phyloP scores from a whole-genome alignment of 2,113 vertebrate genomes.

The Nyctibius bracteatus region DNA sequence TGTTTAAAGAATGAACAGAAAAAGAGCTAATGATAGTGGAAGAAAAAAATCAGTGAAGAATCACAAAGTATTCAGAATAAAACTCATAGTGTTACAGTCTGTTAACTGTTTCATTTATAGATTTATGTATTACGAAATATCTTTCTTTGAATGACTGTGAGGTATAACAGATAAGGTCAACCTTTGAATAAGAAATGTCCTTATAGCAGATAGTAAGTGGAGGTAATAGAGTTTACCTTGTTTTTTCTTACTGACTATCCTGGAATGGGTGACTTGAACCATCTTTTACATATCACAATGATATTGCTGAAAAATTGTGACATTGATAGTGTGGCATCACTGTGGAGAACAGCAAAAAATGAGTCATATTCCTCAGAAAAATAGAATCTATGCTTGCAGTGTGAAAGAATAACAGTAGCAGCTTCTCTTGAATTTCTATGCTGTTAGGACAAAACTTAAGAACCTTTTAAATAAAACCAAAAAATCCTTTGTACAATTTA shows the following conservation, averaged over 20 bases:
- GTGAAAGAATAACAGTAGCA: background rate
- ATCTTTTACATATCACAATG: background rate
- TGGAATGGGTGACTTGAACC: background rate
- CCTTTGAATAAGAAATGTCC: background rate
- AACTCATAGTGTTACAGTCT: background rate
- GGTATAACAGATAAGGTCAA: background rate
- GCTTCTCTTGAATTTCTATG: conserved; percentile 9
- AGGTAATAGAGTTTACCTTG: background rate
- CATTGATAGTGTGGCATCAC: background rate
- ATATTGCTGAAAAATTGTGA: background rate
- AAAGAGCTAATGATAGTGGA: background rate
- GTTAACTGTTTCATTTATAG: background rate
- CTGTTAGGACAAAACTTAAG: background rate
- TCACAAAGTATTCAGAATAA: background rate
- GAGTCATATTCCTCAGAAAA: background rate
- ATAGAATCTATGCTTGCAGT: background rate
- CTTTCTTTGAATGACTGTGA: background rate
- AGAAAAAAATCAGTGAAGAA: background rate
- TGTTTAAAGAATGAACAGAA: background rate
- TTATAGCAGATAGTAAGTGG: background rate
- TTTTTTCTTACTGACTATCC: background rate
- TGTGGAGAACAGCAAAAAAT: background rate
- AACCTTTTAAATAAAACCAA: background rate
- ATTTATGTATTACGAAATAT: background rate
- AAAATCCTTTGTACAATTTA: background rate